These are phyloP conservation scores for Sinocyclocheilus anophthalmus DNA, from an alignment of 2,113 vertebrate genomes.

Conservation along the genomic window DNA sequence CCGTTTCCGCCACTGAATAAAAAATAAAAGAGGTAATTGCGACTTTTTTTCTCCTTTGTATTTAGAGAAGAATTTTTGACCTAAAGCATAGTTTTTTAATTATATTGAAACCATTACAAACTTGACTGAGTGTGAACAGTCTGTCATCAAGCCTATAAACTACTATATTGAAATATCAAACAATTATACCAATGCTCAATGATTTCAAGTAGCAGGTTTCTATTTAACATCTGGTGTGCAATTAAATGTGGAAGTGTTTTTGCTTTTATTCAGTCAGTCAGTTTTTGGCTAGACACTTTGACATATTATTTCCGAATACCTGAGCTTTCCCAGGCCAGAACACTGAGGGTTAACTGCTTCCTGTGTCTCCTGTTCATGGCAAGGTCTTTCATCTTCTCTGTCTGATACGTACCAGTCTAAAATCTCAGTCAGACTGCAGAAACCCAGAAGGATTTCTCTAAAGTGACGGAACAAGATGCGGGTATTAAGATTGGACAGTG, in stretches of 20 bases:
- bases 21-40: no score
- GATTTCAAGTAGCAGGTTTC: not conserved
- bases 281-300: not conserved
- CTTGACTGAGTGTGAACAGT: not conserved
- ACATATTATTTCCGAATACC: not conserved
- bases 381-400: slow-evolving; percentile 21
- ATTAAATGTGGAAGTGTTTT: not conserved
- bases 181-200: not conserved
- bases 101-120: not conserved
- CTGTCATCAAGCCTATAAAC: not conserved
- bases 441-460: not conserved
- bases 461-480: no score
- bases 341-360: slow-evolving; percentile 4
- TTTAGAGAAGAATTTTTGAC: not conserved
- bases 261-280: not conserved
- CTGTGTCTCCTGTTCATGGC: not conserved
- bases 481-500: no score
- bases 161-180: not conserved
- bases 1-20: no score
- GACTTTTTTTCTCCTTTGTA: not conserved
- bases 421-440: not conserved
- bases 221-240: not conserved
- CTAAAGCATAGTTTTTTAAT: not conserved
- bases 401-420: slow-evolving; percentile 9
- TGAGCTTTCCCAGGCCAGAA: not conserved